phyloP scores from a whole-genome alignment of 2,113 vertebrate genomes.

The Phalacrocorax carbo region DNA sequence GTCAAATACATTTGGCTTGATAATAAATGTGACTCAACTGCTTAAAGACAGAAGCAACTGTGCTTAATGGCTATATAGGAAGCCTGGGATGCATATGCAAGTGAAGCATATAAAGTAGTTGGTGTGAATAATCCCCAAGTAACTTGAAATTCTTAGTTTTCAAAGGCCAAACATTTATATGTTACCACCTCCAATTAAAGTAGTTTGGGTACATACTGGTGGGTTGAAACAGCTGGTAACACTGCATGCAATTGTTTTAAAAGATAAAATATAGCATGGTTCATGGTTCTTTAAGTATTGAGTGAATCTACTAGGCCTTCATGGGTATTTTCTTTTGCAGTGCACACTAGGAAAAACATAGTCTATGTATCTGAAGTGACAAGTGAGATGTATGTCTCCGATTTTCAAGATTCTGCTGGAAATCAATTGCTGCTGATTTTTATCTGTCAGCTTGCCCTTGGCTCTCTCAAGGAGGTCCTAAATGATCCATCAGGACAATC shows the following conservation, averaged over 20 bases:
- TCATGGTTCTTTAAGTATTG: background rate
- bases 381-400: conserved; percentile 27
- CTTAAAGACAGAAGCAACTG: background rate
- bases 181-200: background rate
- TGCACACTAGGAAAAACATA: background rate
- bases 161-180: background rate
- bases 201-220: background rate
- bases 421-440: conserved; percentile 59
- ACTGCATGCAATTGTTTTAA: background rate
- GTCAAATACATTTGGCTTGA: background rate
- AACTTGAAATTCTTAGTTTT: background rate
- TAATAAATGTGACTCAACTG: background rate
- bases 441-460: conserved; percentile 58
- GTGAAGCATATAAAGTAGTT: background rate
- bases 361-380: background rate
- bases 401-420: conserved; percentile 50
- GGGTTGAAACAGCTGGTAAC: background rate
- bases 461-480: conserved; percentile 19
- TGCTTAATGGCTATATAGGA: background rate
- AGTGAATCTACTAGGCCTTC: background rate
- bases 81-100: background rate
- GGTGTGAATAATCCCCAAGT: background rate
- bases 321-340: conserved; percentile 8
- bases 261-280: background rate
- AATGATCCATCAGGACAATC: conserved; percentile 49